Base-by-base conservation (phyloP, 2,888 invertebrate genomes). In the Eupithecia exiguata region DNA sequence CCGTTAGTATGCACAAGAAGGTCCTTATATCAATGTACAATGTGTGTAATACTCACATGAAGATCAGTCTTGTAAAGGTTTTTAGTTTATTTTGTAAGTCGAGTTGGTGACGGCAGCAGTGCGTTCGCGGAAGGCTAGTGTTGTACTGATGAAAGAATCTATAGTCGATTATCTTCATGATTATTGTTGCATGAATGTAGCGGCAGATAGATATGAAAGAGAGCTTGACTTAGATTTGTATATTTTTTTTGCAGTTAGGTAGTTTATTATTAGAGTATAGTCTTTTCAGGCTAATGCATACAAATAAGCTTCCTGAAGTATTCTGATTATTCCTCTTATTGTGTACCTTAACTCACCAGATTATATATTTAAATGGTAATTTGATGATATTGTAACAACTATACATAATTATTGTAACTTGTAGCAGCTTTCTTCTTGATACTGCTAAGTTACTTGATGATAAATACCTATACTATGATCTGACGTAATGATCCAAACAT, bases 71-170 rank as follows among this genome's bases (percentile, higher is more conserved):
- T 66, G 40, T 25, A 25, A 61, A 35, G 62, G 21, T 35, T 62
- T 62, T 66, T 40, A 16, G 40, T 38, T 40, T 65, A 65, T 38
- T 38, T 38, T 7, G 25, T 66, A 66, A 38, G 21, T 66, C 14
- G 40, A 66, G 14, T 14, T n/a, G 38, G 25, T 21, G 21, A 66
- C 21, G 66, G 18, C 25, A 25, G 18, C 61, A 12, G 65, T 25
- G 66, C 10, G 40, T 21, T 66, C 66, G 66, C 66, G 36, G 21
- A 36, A 21, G n/a, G 21, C 66, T 66, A 66, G 66, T 66, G 66
- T 21, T 66, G 66, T 40, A 38, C 66, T 38, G 83, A 63, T 82
- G 83, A 80, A 73, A 70, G 68, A 49, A 40, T 74, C 62, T 72
- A 66, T 40, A 25, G 40, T 40, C 40, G 66, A 66, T 66, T 21